Evolutionary conservation across 2,888 invertebrate genomes (phyloP).

Genomic region (Eledona agricola): DNA sequence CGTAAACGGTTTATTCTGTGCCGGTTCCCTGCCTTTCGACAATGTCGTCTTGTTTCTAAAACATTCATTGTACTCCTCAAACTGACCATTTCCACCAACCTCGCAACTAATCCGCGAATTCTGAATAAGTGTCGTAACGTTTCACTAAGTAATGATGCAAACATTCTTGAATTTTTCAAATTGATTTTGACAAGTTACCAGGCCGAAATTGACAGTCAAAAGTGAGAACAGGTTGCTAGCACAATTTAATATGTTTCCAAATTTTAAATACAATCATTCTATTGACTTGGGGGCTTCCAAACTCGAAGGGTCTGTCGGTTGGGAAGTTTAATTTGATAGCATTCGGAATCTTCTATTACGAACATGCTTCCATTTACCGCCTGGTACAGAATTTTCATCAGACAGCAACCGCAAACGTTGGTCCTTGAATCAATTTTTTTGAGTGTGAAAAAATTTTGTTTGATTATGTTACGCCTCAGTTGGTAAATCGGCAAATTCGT

Average conservation of each 20-base stretch:
- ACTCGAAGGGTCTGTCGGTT: constrained; percentile 21
- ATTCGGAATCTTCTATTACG: constrained; percentile 59
- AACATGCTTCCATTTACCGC: constrained; percentile 65
- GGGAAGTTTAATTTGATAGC: constrained; percentile 38
- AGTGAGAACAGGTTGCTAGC: neutral
- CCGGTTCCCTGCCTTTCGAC: neutral
- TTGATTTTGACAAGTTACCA: constrained; percentile 25
- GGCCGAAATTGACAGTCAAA: constrained; percentile 17
- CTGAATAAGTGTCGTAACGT: too few species aligned
- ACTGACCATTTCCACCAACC: too few species aligned
- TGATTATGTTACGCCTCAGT: constrained; percentile 49
- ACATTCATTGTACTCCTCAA: constrained; percentile 1
- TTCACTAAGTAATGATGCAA: constrained; percentile 7
- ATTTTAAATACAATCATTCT: neutral
- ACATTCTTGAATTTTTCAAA: constrained; percentile 18
- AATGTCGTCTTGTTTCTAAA: neutral
- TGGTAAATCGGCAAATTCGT: constrained; percentile 45
- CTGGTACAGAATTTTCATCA: constrained; percentile 52
- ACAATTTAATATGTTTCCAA: neutral
- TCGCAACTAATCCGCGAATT: too few species aligned
- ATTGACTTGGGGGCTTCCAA: too few species aligned
- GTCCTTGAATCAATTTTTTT: constrained; percentile 27
- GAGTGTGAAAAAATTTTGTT: constrained; percentile 5
- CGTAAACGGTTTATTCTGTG: neutral
- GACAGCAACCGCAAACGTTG: constrained; percentile 47